Percentiles rank a stretch among this genome's conserved stretches.
Conservation (phyloP, 2,888 invertebrate species). For the Leuctra nigra region DNA sequence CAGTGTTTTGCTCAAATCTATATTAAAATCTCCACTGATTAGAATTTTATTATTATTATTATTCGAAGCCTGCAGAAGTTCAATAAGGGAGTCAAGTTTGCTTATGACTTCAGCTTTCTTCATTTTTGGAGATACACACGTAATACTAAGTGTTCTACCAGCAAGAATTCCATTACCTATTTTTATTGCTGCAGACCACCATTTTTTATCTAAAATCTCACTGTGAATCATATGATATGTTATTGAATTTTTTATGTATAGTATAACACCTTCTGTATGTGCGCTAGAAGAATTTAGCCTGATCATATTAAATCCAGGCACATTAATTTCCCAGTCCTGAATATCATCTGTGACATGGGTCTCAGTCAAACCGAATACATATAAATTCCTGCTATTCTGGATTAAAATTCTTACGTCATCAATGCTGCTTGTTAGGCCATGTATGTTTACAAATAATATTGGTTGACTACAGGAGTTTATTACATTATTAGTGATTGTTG, state of each 20-base stretch:
- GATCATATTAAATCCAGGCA: not conserved
- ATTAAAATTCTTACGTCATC: not conserved
- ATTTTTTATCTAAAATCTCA: not conserved
- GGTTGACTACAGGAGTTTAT: not conserved
- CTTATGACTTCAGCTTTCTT: conserved; percentile 1
- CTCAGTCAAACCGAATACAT: not conserved
- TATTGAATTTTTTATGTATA: not conserved
- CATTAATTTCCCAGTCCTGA: conserved; percentile 2
- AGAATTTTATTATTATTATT: not conserved
- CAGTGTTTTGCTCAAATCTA: not conserved
- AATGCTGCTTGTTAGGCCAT: not conserved
- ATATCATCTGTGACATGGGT: not conserved
- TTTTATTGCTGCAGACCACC: conserved; percentile 3
- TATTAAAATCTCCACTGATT: conserved; percentile 6
- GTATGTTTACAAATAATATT: not conserved
- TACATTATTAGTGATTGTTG: not conserved
- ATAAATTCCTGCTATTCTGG: not conserved
- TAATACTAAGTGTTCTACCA: not conserved
- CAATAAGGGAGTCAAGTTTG: not conserved
- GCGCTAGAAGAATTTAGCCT: not conserved
- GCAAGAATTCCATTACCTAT: not conserved
- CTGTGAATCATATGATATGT: not conserved
- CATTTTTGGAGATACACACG: conserved; percentile 10
- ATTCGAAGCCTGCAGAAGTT: not conserved
- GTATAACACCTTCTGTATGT: conserved; percentile 3